Percentiles rank a stretch among this genome's conserved stretches.
Conservation (phyloP, 1,140 invertebrate species). For the Heliconius himera region DNA sequence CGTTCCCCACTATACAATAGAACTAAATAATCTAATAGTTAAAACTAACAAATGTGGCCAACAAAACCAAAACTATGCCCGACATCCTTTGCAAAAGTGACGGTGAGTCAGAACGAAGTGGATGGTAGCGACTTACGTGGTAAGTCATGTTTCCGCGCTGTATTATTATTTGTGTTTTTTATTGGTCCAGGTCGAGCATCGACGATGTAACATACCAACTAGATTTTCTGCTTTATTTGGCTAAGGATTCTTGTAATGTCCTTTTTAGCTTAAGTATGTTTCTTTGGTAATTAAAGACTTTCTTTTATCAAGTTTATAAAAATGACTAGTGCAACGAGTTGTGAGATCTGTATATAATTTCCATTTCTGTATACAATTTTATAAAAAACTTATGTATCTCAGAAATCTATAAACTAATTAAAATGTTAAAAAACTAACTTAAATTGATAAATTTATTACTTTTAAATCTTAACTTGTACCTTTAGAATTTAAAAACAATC, state of each 20-base stretch:
- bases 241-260: neutral
- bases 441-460: too few relatives aligned
- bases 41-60: neutral
- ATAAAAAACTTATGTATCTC: too few relatives aligned
- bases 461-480: too few relatives aligned
- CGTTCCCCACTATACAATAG: too few relatives aligned
- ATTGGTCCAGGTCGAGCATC: constrained; percentile 24
- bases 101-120: constrained; percentile 43
- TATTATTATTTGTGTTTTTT: constrained; percentile 44
- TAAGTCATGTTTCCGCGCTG: constrained; percentile 47
- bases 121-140: constrained; percentile 39
- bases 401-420: too few relatives aligned
- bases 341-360: neutral
- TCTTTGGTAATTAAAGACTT: neutral
- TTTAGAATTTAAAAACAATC: too few relatives aligned
- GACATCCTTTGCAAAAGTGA: constrained; percentile 14
- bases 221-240: constrained; percentile 29
- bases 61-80: neutral
- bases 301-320: neutral
- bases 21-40: neutral
- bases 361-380: too few relatives aligned
- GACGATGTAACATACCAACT: constrained; percentile 25
- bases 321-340: neutral
- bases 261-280: neutral
- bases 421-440: too few relatives aligned